Evolutionary conservation across 2,797 vertebrate genomes (phyloP).

Genomic region (Onychomys torridus): DNA sequence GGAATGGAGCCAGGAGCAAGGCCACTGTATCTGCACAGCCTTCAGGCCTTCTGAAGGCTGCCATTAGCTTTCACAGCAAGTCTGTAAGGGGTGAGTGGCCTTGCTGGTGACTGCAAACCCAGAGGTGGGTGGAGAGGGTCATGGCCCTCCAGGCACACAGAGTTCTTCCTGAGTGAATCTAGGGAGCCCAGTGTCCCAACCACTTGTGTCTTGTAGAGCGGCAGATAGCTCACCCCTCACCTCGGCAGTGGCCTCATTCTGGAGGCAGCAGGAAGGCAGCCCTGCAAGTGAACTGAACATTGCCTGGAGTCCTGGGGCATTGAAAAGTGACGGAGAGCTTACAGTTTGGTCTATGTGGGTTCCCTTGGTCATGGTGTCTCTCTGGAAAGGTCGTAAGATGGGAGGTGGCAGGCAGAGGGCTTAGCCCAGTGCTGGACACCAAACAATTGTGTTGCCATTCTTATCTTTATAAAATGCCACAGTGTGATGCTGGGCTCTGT

Average conservation of each 20-base stretch:
- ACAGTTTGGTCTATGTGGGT: too few relatives aligned
- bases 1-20: neutral
- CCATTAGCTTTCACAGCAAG: neutral
- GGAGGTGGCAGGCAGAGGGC: neutral
- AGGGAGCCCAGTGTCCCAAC: neutral
- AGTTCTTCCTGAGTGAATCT: neutral
- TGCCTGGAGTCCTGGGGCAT: neutral
- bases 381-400: neutral
- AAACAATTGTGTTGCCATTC: fast-evolving
- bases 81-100: neutral
- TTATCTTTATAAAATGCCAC: fast-evolving
- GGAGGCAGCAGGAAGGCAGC: neutral
- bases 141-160: neutral
- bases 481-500: neutral
- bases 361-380: neutral
- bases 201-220: fast-evolving
- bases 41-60: fast-evolving
- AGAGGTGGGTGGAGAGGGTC: fast-evolving
- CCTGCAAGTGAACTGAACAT: fast-evolving
- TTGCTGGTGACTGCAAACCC: neutral
- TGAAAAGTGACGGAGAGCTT: neutral
- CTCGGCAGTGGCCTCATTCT: fast-evolving
- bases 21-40: neutral
- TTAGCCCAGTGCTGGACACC: fast-evolving
- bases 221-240: neutral